Percentiles rank a stretch among this genome's conserved stretches.
These are phyloP conservation scores for Cataglyphis hispanica DNA, from an alignment of 1,140 invertebrate genomes.

Conservation along the genomic window DNA sequence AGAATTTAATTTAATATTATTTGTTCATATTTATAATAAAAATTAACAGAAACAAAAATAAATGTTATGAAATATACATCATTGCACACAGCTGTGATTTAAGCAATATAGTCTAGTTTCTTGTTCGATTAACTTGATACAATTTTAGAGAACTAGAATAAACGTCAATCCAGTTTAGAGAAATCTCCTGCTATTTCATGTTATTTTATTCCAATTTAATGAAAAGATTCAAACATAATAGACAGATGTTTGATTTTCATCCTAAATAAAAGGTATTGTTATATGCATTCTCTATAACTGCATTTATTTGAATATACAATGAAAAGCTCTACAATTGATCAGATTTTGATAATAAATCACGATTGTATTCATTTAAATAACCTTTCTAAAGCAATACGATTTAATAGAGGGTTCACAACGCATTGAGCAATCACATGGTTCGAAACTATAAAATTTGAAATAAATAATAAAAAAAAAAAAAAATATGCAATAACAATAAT, in stretches of 20 bases:
- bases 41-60: background rate
- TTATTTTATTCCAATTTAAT: background rate
- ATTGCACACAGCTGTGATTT: background rate
- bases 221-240: background rate
- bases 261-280: slow-evolving; percentile 1
- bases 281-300: background rate
- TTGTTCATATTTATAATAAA: background rate
- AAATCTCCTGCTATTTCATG: background rate
- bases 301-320: background rate
- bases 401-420: background rate
- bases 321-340: background rate
- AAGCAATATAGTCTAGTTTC: background rate
- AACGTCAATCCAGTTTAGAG: background rate
- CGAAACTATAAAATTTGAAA: background rate
- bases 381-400: background rate
- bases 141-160: background rate
- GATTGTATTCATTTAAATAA: background rate
- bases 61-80: background rate
- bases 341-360: slow-evolving; percentile 11
- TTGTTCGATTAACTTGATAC: background rate
- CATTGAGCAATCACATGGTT: background rate
- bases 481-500: background rate
- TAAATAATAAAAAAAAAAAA: no score
- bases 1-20: background rate
- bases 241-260: background rate